Evolutionary conservation across 1,140 invertebrate genomes (phyloP).

Genomic region (Neelides sp.): DNA sequence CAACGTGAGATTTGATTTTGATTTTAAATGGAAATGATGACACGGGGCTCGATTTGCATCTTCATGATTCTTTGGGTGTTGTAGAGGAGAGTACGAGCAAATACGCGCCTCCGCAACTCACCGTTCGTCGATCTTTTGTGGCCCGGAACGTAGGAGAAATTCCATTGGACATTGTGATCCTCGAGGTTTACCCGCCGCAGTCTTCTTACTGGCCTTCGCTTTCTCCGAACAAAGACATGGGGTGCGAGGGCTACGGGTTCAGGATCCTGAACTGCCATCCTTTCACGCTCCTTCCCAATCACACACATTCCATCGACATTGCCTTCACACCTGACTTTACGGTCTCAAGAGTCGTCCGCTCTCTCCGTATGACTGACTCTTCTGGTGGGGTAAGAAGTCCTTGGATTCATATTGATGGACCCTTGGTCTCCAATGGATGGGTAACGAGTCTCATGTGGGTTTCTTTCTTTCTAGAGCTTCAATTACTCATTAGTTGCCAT

Average conservation of each 20-base stretch:
- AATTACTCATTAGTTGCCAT: constrained; percentile 67
- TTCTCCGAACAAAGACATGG: constrained; percentile 44
- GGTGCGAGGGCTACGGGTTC: constrained; percentile 79
- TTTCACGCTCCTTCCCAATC: constrained; percentile 68
- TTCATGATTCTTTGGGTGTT: constrained; percentile 26
- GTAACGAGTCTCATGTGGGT: constrained; percentile 33
- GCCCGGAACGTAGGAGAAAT: constrained; percentile 77
- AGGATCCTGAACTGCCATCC: constrained; percentile 67
- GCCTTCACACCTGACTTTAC: constrained; percentile 89
- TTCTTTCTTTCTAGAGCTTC: constrained; percentile 34
- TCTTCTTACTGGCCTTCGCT: constrained; percentile 21
- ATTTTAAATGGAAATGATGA: background rate
- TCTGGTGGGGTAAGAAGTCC: constrained; percentile 18
- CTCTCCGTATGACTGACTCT: constrained; percentile 34
- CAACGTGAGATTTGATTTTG: constrained; percentile 42
- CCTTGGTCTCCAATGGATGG: constrained; percentile 28
- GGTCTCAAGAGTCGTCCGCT: constrained; percentile 57
- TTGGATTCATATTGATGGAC: constrained; percentile 1
- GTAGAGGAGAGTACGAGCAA: constrained; percentile 42
- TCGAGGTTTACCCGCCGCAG: constrained; percentile 29
- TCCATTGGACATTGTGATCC: constrained; percentile 44
- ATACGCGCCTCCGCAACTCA: constrained; percentile 51
- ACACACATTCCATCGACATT: constrained; percentile 72
- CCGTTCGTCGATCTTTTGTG: constrained; percentile 70
- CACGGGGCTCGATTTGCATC: background rate